Evolutionary conservation across 1,140 invertebrate species (phyloP).

Genomic region (Drosophila willistoni): DNA sequence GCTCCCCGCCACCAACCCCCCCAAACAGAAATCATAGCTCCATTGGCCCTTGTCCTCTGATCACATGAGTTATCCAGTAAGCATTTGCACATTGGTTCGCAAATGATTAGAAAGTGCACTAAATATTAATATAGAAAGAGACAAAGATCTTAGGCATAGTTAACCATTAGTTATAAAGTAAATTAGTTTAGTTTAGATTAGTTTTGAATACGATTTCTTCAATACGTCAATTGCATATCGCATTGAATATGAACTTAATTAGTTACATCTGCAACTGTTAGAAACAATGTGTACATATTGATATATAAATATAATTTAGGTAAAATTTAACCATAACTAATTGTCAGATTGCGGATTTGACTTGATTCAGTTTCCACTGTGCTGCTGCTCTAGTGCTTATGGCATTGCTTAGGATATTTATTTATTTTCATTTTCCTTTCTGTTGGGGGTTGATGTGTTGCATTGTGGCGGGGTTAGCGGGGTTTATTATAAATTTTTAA

Average conservation of each 20-base stretch:
- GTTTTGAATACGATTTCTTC: too few relatives aligned
- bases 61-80: slow-evolving; percentile 5
- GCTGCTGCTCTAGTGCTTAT: slow-evolving; percentile 22
- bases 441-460: slow-evolving; percentile 60
- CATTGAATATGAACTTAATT: neutral
- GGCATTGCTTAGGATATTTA: slow-evolving; percentile 43
- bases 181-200: too few relatives aligned
- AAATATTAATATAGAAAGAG: too few relatives aligned
- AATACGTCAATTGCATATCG: too few relatives aligned
- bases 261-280: neutral
- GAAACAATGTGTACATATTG: neutral
- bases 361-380: slow-evolving; percentile 42
- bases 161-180: too few relatives aligned
- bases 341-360: neutral
- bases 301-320: neutral
- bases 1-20: too few relatives aligned
- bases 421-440: slow-evolving; percentile 56
- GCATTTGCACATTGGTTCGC: neutral
- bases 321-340: neutral
- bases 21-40: neutral
- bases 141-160: too few relatives aligned
- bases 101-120: neutral
- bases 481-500: slow-evolving; percentile 82
- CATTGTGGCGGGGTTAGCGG: slow-evolving; percentile 48
- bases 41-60: slow-evolving; percentile 8